phyloP scores from a whole-genome alignment of 1,140 invertebrate species.

The Drosophila ogumai region DNA sequence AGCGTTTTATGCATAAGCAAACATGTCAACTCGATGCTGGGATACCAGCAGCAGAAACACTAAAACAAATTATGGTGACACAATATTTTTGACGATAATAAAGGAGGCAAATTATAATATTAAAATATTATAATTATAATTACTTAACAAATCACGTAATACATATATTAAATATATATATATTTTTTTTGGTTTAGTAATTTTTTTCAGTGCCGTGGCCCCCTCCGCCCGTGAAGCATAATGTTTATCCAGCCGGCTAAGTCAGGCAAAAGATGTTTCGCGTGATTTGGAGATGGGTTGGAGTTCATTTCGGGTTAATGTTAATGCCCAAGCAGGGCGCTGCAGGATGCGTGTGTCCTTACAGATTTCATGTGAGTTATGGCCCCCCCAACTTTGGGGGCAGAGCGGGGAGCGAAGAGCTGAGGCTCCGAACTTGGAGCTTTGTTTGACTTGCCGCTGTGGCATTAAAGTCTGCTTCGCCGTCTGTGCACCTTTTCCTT shows the following conservation, averaged over 20 bases:
- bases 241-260: conserved; percentile 79
- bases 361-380: conserved; percentile 81
- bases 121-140: too few species aligned
- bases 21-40: conserved; percentile 71
- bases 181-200: not conserved
- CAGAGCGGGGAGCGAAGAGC: not conserved
- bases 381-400: conserved; percentile 41
- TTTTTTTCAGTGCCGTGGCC: not conserved
- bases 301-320: conserved; percentile 81
- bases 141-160: not conserved
- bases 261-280: conserved; percentile 77
- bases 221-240: conserved; percentile 45
- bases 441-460: conserved; percentile 11
- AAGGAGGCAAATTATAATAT: too few species aligned
- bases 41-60: conserved; percentile 8
- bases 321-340: conserved; percentile 43
- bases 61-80: too few species aligned
- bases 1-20: conserved; percentile 80
- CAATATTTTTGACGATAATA: too few species aligned
- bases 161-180: not conserved
- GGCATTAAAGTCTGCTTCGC: conserved; percentile 12
- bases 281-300: conserved; percentile 60
- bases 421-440: conserved; percentile 4
- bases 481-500: conserved; percentile 11
- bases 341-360: conserved; percentile 70